Percentiles rank a stretch among this genome's conserved stretches.
Evolutionary conservation across 2,888 invertebrate genomes (phyloP).

Genomic region (Lamproptera curius): DNA sequence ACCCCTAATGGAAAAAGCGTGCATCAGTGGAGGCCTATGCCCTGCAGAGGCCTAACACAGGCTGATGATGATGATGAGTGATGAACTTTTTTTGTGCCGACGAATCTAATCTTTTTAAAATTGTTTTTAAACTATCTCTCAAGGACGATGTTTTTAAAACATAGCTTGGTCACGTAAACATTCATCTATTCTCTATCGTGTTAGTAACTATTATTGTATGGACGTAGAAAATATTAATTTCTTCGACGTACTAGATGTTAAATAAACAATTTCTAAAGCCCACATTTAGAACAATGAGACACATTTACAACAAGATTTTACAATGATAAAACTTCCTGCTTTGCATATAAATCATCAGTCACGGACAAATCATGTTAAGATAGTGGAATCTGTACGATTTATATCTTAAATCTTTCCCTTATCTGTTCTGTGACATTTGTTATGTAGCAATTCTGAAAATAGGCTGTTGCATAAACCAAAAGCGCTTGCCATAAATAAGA

Average conservation of each 20-base stretch:
- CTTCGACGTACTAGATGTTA: conserved; percentile 1
- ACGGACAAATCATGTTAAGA: conserved; percentile 32
- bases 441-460: conserved; percentile 1
- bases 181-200: no score
- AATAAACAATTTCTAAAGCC: conserved; percentile 14
- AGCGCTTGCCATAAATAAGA: not conserved
- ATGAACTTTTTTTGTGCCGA: no score
- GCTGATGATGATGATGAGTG: no score
- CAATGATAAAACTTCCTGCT: conserved; percentile 38
- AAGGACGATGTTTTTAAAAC: no score
- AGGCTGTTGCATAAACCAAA: not conserved
- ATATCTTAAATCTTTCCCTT: conserved; percentile 32
- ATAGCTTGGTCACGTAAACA: no score
- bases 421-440: conserved; percentile 4
- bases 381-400: conserved; percentile 26
- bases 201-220: no score
- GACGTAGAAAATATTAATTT: not conserved
- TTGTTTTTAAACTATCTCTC: no score
- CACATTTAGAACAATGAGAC: conserved; percentile 31
- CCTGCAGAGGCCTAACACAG: no score
- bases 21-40: no score
- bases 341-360: conserved; percentile 28
- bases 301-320: conserved; percentile 32
- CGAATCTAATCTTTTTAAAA: no score
- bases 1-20: no score